Conservation (phyloP, 2,888 invertebrate genomes). For the Horisme vitalbata region DNA sequence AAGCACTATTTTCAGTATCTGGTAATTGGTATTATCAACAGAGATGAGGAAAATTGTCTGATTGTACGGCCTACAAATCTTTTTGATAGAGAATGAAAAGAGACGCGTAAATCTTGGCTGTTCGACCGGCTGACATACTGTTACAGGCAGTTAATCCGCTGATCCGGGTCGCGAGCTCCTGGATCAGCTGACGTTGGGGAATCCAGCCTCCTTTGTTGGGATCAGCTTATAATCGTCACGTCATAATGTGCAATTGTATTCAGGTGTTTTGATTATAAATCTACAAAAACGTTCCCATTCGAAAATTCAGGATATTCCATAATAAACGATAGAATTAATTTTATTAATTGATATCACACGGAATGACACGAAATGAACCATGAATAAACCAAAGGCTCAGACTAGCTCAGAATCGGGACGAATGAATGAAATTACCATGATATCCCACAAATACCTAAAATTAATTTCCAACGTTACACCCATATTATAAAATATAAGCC, state of each 20-base stretch:
- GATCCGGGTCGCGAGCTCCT: slow-evolving; percentile 66
- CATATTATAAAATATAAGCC: too few species aligned
- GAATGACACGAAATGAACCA: too few species aligned
- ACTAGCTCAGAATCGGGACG: too few species aligned
- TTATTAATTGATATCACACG: too few species aligned
- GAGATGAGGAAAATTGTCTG: neutral
- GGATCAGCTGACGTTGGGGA: slow-evolving; percentile 59
- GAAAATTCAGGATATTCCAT: too few species aligned
- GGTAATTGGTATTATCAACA: slow-evolving; percentile 25
- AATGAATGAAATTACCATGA: too few species aligned
- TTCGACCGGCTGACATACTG: slow-evolving; percentile 69
- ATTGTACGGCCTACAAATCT: slow-evolving; percentile 32
- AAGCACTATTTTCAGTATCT: slow-evolving; percentile 23
- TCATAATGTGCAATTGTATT: slow-evolving; percentile 42
- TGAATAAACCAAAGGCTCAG: too few species aligned
- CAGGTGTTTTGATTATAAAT: slow-evolving; percentile 35
- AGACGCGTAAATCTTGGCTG: slow-evolving; percentile 70
- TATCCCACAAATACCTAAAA: too few species aligned
- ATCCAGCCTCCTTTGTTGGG: slow-evolving; percentile 53
- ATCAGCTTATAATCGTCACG: slow-evolving; percentile 56
- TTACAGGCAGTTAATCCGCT: slow-evolving; percentile 77
- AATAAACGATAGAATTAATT: too few species aligned
- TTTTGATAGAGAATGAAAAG: slow-evolving; percentile 54
- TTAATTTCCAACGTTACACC: too few species aligned
- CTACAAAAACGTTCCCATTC: too few species aligned